Base-by-base conservation (phyloP, 1,140 invertebrate species). In the Acromyrmex echinatior region DNA sequence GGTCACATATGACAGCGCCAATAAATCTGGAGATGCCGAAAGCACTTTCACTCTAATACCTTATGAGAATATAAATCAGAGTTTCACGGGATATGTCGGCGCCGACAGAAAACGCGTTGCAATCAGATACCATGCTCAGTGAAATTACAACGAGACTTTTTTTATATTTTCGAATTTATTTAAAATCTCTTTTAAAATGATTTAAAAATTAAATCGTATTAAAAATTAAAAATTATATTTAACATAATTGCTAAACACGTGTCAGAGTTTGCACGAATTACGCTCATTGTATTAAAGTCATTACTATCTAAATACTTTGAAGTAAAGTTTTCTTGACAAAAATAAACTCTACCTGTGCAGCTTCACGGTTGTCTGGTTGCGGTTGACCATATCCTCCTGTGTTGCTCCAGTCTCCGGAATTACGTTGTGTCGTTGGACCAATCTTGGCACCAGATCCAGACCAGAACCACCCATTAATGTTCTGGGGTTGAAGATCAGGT, bases 381-480 rank as follows among this genome's bases (percentile, higher is more conserved):
- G 97, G 96, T 92, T 98, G 97, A 53, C 98, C 97, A 91, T 97
- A 98, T 77, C 98, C 98, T 66, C 98, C 98, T 53, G 98, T 98
- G 88, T 96, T 95, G 89, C 97, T 98, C 98, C 98, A 99, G 93
- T 98, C 98, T 16, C 98, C 98, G 56, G 97, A 97, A 94, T 98
- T 98, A 79, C 98, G 96, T 94, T 98, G 97, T 39, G 97, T 98
- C 28, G 98, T 98, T 56, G 98, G 97, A 63, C 98, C 98, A 89
- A 99, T 98, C 95, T 98, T 98, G 65, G 97, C 98, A 10, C 98
- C 98, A 1, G 98, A 98, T 84, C 98, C 98, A 21, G 98, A 98
- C 98, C 98, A 99, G 96, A 99, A 99, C 98, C 98, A 98, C 86
- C 98, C 98, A 95, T 98, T 98, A 56, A 98, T 96, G 92, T 98